Conservation (phyloP, 2,113 vertebrate genomes). For the Oreamnos americanus region DNA sequence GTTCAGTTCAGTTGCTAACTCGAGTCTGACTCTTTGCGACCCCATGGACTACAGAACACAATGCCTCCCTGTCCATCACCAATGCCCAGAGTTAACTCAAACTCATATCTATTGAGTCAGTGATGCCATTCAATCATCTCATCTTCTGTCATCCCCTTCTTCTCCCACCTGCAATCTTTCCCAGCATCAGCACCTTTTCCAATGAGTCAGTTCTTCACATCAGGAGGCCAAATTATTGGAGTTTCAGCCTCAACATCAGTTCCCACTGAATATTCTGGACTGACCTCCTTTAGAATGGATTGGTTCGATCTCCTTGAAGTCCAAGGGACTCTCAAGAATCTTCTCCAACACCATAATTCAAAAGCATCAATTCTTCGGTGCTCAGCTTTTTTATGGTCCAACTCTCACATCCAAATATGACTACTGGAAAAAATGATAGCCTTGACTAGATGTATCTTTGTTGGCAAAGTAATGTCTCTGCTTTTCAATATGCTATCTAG, state of each 20-base stretch:
- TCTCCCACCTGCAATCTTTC: neutral
- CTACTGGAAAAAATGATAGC: neutral
- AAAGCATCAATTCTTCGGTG: neutral
- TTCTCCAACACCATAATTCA: neutral
- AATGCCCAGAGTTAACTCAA: neutral
- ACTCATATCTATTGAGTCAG: neutral
- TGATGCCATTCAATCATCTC: neutral
- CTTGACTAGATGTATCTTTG: neutral
- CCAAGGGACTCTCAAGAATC: neutral
- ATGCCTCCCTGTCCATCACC: neutral
- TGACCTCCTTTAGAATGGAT: neutral
- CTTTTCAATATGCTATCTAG: neutral
- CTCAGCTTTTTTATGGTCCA: neutral
- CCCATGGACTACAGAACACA: neutral
- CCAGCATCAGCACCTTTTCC: neutral
- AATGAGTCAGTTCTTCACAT: neutral
- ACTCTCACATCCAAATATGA: neutral
- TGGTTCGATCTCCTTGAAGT: neutral
- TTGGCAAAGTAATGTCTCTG: neutral
- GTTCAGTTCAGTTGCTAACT: neutral
- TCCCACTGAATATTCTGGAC: neutral
- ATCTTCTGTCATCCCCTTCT: neutral
- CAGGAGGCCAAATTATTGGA: neutral
- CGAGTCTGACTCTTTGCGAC: accelerated
- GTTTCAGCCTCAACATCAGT: neutral